Conservation (phyloP, 2,113 vertebrate genomes). For the Phainopepla nitens region DNA sequence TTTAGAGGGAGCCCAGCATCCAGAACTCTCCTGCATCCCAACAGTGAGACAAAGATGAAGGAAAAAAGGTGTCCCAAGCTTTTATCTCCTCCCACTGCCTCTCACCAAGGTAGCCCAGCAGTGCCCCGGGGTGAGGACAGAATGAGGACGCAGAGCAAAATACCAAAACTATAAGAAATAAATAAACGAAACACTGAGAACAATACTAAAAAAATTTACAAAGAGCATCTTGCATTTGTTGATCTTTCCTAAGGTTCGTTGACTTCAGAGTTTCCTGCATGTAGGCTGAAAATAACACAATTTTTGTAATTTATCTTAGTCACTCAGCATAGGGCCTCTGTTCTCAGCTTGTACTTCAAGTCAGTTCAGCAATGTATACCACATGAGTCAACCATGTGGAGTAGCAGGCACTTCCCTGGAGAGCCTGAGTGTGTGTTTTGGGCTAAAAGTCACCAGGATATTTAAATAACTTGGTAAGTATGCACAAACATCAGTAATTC, state of each 20-base stretch:
- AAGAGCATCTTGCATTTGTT: slow-evolving; percentile 17
- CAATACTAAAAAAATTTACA: rapidly evolving
- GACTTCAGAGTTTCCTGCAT: slow-evolving; percentile 41
- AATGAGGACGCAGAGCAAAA: not conserved
- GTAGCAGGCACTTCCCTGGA: slow-evolving; percentile 13
- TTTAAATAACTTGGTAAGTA: slow-evolving; percentile 16
- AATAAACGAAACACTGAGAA: not conserved
- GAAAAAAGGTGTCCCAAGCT: not conserved
- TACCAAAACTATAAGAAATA: not conserved
- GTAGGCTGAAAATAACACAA: slow-evolving; percentile 39
- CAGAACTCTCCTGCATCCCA: not conserved
- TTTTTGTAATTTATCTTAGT: slow-evolving; percentile 42
- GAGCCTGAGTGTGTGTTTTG: not conserved
- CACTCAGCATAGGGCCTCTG: slow-evolving; percentile 22
- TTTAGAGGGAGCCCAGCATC: not conserved
- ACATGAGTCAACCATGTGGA: not conserved
- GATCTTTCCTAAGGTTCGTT: slow-evolving; percentile 34
- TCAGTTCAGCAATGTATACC: not conserved
- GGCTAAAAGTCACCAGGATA: slow-evolving; percentile 5
- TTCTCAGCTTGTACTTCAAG: slow-evolving; percentile 12
- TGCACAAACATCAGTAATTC: slow-evolving; percentile 39
- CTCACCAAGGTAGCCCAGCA: not conserved
- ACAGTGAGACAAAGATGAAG: not conserved
- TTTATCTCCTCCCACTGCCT: not conserved
- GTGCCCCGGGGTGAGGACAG: not conserved